phyloP scores from a whole-genome alignment of 2,113 vertebrate genomes.

The Oenanthe oenanthe region DNA sequence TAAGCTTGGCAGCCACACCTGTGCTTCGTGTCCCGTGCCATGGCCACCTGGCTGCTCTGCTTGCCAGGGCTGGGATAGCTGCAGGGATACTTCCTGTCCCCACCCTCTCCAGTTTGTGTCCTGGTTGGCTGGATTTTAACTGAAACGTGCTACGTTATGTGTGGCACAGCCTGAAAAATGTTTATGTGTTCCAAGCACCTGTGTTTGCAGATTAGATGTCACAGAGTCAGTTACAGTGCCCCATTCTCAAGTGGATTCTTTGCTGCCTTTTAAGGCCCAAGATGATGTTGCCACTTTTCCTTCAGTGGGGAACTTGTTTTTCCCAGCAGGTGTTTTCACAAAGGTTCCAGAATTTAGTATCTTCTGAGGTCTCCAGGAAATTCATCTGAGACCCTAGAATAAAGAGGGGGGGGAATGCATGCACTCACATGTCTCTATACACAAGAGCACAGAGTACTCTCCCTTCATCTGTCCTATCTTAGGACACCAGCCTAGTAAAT shows the following conservation, averaged over 20 bases:
- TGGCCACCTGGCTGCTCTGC: not conserved
- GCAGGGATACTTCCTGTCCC: not conserved
- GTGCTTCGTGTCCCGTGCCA: not conserved
- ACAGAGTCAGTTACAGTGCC: not conserved
- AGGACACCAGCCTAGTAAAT: not conserved
- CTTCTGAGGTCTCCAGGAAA: not conserved
- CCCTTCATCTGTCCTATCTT: not conserved
- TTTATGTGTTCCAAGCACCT: not conserved
- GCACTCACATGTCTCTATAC: fast-evolving
- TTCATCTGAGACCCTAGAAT: not conserved
- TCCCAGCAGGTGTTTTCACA: not conserved
- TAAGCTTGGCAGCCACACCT: not conserved
- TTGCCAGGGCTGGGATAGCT: not conserved
- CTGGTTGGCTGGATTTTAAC: not conserved
- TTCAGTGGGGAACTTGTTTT: not conserved
- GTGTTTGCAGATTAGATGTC: not conserved
- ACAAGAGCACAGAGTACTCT: not conserved
- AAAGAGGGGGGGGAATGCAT: not conserved
- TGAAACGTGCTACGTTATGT: fast-evolving
- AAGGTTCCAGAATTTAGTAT: not conserved
- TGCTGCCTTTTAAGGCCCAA: not conserved
- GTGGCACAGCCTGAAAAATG: not conserved
- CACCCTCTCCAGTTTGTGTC: not conserved
- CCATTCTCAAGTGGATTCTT: not conserved
- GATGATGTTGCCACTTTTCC: not conserved